Conservation (phyloP, 2,888 invertebrate genomes). For the Scaptomyza reducta region DNA sequence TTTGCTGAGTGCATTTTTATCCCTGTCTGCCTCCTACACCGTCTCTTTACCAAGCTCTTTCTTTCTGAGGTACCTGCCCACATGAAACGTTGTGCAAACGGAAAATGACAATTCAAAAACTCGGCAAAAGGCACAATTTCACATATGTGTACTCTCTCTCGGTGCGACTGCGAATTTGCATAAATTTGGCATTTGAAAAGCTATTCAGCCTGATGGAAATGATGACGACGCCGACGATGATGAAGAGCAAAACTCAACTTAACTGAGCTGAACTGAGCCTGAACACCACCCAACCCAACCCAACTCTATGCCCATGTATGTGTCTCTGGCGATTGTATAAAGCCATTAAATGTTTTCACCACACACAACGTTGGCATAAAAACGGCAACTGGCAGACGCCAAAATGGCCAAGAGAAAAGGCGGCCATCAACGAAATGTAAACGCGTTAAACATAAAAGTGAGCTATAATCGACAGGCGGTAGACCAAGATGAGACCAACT, state of each 20-base stretch:
- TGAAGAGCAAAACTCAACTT: conserved; percentile 56
- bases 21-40: background rate
- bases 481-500: conserved; percentile 15
- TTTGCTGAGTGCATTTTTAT: conserved; percentile 33
- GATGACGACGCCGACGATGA: conserved; percentile 59
- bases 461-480: conserved; percentile 45
- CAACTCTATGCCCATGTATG: conserved; percentile 5
- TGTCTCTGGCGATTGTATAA: conserved; percentile 44
- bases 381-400: conserved; percentile 38
- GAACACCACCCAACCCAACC: conserved; percentile 1
- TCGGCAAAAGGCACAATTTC: conserved; percentile 65
- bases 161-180: conserved; percentile 64
- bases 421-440: conserved; percentile 32
- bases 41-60: background rate
- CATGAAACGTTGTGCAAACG: conserved; percentile 55
- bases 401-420: conserved; percentile 19
- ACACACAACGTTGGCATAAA: conserved; percentile 37
- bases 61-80: conserved; percentile 23
- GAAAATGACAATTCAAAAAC: conserved; percentile 67
- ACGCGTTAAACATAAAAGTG: conserved; percentile 38
- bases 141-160: conserved; percentile 53
- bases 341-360: conserved; percentile 69
- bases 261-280: conserved; percentile 47
- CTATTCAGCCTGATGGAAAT: conserved; percentile 74
- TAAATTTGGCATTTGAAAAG: conserved; percentile 78